Base-by-base conservation (phyloP, 2,888 invertebrate genomes). In the Lydus trimaculatus region DNA sequence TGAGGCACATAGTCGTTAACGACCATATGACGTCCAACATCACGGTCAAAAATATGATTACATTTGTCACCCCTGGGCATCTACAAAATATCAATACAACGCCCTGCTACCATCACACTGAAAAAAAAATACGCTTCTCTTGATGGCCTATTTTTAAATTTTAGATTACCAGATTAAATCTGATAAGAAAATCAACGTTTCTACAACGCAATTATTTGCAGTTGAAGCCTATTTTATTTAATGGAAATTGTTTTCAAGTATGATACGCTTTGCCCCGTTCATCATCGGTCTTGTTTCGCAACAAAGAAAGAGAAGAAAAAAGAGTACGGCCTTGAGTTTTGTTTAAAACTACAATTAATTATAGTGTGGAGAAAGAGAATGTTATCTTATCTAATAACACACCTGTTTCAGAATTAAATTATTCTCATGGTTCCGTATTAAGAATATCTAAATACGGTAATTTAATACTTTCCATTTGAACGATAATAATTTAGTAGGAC, bases 1-100 rank as follows among this genome's bases (percentile, higher is more conserved):
- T 23, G 25, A 25, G 64, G 61, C 70, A 66, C 62, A 73, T 71
- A 73, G 75, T 70, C 71, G 72, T 74, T 75, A 74, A 64, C 69
- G 71, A 43, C 66, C 71, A 65, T 67, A 62, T 71, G 70, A 66
- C 68, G 64, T 13, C 56, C 23, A 15, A 56, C 15, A 25, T 25
- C 56, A 56, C 56, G 25, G 2, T 13, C 25, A 25, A 56, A 56
- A 56, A 56, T 56, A 56, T 56, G 56, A 56, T 56, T 56, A 56
- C 25, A 56, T 56, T 56, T 15, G 56, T 56, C 56, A 56, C 56
- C 25, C 56, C 4, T 13, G 56, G 25, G 13, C 25, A 56, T 56
- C 56, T 56, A 56, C 23, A 56, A 23, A 56, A 25, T 20, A 25
- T 56, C 56, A 56, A 56, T 56, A 56, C 56, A 25, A 56, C n/a